phyloP scores from a whole-genome alignment of 2,888 invertebrate genomes.

The Drosophila mulleri region DNA sequence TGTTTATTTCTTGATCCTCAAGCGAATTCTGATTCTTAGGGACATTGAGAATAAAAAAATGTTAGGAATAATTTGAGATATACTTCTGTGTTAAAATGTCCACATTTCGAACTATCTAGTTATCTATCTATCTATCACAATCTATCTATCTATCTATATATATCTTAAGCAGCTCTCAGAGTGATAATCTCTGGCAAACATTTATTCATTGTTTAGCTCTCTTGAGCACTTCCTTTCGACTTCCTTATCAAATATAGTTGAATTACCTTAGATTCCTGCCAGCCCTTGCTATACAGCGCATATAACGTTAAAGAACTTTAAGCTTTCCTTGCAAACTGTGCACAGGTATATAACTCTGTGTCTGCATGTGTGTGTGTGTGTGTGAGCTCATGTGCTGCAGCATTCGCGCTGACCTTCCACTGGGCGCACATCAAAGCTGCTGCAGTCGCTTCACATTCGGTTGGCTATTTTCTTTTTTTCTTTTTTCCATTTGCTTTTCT shows the following conservation, averaged over 20 bases:
- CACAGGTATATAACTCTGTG: background rate
- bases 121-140: too few relatives aligned
- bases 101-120: too few relatives aligned
- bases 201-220: background rate
- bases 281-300: background rate
- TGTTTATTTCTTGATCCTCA: too few relatives aligned
- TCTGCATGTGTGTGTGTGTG: constrained; percentile 6
- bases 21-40: too few relatives aligned
- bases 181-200: background rate
- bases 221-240: background rate
- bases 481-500: background rate
- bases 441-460: constrained; percentile 45
- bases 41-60: too few relatives aligned
- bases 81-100: too few relatives aligned
- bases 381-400: constrained; percentile 20
- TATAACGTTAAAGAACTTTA: constrained; percentile 11
- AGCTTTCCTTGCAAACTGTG: background rate
- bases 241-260: background rate
- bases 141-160: too few relatives aligned
- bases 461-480: constrained; percentile 45
- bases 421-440: constrained; percentile 62
- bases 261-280: background rate
- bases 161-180: too few relatives aligned
- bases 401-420: constrained; percentile 49
- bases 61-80: too few relatives aligned